phyloP scores from a whole-genome alignment of 2,113 vertebrate genomes.

The Gallinago paraguaiae region DNA sequence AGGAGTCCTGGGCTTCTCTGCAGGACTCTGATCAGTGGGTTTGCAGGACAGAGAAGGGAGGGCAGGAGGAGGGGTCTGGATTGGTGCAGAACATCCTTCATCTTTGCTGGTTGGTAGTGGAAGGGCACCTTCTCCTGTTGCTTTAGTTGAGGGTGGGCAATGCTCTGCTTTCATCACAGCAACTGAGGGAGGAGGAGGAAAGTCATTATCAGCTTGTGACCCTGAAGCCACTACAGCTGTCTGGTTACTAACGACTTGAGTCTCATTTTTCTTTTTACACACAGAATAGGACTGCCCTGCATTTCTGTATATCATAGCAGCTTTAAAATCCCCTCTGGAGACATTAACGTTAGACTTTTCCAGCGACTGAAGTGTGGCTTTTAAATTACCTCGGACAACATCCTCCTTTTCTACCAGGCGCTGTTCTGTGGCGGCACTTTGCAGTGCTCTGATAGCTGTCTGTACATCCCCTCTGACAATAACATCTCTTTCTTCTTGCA shows the following conservation, averaged over 20 bases:
- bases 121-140: slow-evolving; percentile 40
- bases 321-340: slow-evolving; percentile 83
- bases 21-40: slow-evolving; percentile 51
- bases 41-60: slow-evolving; percentile 26
- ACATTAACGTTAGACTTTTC: slow-evolving; percentile 89
- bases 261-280: slow-evolving; percentile 63
- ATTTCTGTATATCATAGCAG: slow-evolving; percentile 86
- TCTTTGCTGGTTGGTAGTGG: slow-evolving; percentile 24
- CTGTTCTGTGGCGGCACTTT: slow-evolving; percentile 69
- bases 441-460: slow-evolving; percentile 72
- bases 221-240: slow-evolving; percentile 49
- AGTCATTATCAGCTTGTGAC: slow-evolving; percentile 71
- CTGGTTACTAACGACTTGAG: slow-evolving; percentile 28
- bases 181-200: slow-evolving; percentile 81
- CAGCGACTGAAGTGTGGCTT: slow-evolving; percentile 85
- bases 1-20: slow-evolving; percentile 70
- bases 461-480: slow-evolving; percentile 79
- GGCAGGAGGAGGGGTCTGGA: neutral
- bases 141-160: slow-evolving; percentile 37
- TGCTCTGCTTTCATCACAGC: slow-evolving; percentile 69
- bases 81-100: slow-evolving; percentile 67
- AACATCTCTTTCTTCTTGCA: slow-evolving; percentile 79
- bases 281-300: slow-evolving; percentile 72
- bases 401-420: slow-evolving; percentile 83
- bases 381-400: slow-evolving; percentile 85